Base-by-base conservation (phyloP, 2,888 invertebrate species). In the Mayetiola destructor region DNA sequence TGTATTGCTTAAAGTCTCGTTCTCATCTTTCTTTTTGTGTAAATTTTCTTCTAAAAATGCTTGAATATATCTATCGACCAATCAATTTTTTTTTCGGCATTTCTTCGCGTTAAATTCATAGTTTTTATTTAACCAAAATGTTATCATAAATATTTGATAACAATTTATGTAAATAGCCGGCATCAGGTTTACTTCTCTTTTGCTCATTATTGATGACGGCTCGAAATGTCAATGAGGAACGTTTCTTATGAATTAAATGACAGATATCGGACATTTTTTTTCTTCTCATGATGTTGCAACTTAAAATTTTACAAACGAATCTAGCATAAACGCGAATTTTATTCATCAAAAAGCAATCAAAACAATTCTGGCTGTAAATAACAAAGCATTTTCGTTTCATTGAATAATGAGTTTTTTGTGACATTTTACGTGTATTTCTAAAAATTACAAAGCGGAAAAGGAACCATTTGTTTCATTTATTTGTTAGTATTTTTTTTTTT, bases 161-260 rank as follows among this genome's bases (percentile, higher is more conserved):
- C n/a, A n/a, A n/a, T n/a, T n/a, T n/a, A n/a, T n/a, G n/a, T n/a
- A 37, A 4, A 37, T n/a, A 27, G 27, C 27, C 48, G 48, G 48
- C 16, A 48, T 48, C 29, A 48, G 48, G 48, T 48, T 48, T 48
- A 48, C 27, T 48, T 48, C 48, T 48, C 48, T 27, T 27, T n/a
- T 48, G 20, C 48, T 48, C 48, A 48, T n/a, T n/a, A n/a, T n/a
- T n/a, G n/a, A n/a, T 48, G 48, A 48, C 48, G 48, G 48, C 48
- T 48, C 27, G 27, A 23, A 48, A 27, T 48, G 48, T 48, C 48
- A 48, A 48, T 27, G 12, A 40, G 40, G 27, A n/a, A 27, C 23
- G 27, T 48, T 14, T 48, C n/a, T 48, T n/a, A 27, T 23, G 48
- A 48, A 48, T 27, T 48, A 23, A 27, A 27, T 48, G 48, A 48